Evolutionary conservation across 2,888 invertebrate species (phyloP).

Genomic region (Rhimphoctona megacephalus): DNA sequence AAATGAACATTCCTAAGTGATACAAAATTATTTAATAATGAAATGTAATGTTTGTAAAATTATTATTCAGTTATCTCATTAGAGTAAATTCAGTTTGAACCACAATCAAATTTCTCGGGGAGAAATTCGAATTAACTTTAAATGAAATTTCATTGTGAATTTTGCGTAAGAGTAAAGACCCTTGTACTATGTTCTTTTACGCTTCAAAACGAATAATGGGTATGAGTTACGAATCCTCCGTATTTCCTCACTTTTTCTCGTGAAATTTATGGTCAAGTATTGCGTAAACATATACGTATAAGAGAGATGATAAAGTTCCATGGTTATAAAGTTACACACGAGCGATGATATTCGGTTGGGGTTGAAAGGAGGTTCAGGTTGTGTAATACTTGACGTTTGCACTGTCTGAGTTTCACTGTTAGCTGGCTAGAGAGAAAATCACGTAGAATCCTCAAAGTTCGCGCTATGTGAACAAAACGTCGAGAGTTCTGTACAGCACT

Average conservation of each 20-base stretch:
- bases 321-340: constrained; percentile 17
- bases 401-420: constrained; percentile 40
- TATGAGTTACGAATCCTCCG: background rate
- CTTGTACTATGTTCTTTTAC: background rate
- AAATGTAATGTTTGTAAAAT: background rate
- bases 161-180: background rate
- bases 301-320: background rate
- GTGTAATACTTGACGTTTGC: constrained; percentile 47
- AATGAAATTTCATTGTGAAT: background rate
- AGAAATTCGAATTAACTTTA: background rate
- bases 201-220: background rate
- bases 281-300: background rate
- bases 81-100: background rate
- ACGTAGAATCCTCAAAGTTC: constrained; percentile 31
- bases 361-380: background rate
- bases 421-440: constrained; percentile 12
- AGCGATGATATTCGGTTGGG: constrained; percentile 31
- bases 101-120: background rate
- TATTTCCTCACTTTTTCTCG: background rate
- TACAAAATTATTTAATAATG: background rate
- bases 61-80: background rate
- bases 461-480: constrained; percentile 11
- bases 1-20: background rate
- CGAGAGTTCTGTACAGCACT: constrained; percentile 9
- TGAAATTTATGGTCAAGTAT: background rate